Evolutionary conservation across 2,113 vertebrate genomes (phyloP), one percentile per base, ranked within the genome.

Genomic region (Edolisoma coerulescens): DNA sequence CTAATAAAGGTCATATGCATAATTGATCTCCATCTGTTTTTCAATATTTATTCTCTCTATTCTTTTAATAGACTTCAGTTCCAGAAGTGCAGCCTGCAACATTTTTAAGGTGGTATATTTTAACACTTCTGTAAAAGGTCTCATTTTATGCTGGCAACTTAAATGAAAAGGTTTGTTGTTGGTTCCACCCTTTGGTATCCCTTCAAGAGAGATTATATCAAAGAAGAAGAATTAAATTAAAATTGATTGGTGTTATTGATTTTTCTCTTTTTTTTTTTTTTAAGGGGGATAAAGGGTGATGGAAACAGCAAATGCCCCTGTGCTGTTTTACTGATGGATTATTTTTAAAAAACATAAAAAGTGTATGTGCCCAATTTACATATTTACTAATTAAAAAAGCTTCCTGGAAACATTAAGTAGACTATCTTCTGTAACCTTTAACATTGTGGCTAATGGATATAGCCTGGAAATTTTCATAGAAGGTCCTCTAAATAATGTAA

Each of bases 401-500:
- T 97, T 98, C 96, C 94, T 97, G 97, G 97, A 97, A 98, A 97
- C 98, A 97, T 98, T 98, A 98, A 97, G 95, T 98, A 98, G 98
- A 98, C 97, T 98, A 96, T 98, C 97, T 98, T 97, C 88, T 95
- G 56, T 98, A 98, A 98, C 98, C 98, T 98, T 98, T 98, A 98
- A 97, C 98, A 98, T 97, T 94, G 82, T 95, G 96, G 97, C 97
- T 98, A 98, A 98, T 98, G 97, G 98, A 98, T 98, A 98, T 97
- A 98, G 98, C 97, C 97, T 98, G 95, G 97, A 98, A 98, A 97
- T 98, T 98, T 98, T 98, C 97, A 97, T 97, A 92, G 96, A 97
- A 97, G 97, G 96, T 97, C 97, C 96, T 98, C 98, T 98, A 98
- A 98, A 98, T 98, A 98, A 98, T 98, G 98, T 98, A 98, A 98